These are phyloP conservation scores for Prunella strophiata DNA, from an alignment of 2,797 vertebrate genomes.

Conservation along the genomic window DNA sequence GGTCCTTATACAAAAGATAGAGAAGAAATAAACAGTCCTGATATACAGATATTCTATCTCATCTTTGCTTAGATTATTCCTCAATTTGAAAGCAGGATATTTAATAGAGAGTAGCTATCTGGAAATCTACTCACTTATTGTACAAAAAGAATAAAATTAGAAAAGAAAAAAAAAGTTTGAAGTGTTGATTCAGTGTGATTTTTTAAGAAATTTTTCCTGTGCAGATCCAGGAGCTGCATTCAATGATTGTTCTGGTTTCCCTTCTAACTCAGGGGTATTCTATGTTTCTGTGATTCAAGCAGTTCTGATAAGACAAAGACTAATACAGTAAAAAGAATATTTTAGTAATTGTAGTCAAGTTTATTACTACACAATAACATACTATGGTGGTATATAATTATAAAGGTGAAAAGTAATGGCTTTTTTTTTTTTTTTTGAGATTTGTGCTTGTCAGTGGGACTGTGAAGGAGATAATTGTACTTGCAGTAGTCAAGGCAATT, in stretches of 20 bases:
- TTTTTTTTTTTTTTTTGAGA: background rate
- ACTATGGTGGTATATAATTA: background rate
- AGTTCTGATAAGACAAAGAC: background rate
- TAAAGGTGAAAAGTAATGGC: background rate
- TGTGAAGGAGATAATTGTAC: background rate
- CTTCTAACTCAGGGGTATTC: background rate
- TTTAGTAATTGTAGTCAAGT: background rate
- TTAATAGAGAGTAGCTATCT: background rate
- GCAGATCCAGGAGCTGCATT: background rate
- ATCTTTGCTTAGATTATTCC: background rate
- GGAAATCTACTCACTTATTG: background rate
- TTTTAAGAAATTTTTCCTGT: background rate
- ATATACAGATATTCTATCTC: background rate
- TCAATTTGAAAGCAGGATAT: background rate
- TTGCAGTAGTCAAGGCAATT: background rate
- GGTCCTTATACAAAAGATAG: background rate
- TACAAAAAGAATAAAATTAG: background rate
- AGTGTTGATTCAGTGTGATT: background rate
- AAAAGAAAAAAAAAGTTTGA: background rate
- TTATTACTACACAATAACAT: background rate
- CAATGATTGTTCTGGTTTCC: fast-evolving
- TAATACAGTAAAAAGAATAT: background rate
- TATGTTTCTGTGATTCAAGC: background rate
- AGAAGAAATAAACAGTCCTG: background rate
- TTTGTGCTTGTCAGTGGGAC: background rate